These are phyloP conservation scores for Percina caprodes DNA, from an alignment of 2,113 vertebrate species.

Conservation along the genomic window DNA sequence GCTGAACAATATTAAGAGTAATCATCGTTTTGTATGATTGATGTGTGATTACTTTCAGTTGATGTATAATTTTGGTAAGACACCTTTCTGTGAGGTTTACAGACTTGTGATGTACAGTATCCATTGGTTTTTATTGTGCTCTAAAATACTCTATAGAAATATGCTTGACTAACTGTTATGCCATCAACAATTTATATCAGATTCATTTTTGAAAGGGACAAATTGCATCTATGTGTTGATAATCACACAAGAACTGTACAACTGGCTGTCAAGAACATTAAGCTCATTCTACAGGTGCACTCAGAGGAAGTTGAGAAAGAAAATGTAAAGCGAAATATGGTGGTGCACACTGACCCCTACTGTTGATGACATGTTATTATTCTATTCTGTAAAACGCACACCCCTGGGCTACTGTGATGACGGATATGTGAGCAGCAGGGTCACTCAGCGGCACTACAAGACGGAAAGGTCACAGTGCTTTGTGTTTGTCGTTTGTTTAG, in stretches of 20 bases:
- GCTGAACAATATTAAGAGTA: neutral
- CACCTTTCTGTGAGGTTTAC: neutral
- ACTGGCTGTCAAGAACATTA: neutral
- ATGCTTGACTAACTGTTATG: neutral
- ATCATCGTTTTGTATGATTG: neutral
- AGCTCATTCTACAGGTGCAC: constrained; percentile 41
- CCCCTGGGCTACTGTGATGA: neutral
- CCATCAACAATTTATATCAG: neutral
- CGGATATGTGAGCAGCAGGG: constrained; percentile 21
- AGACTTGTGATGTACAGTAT: neutral
- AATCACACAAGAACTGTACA: neutral
- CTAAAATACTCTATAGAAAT: neutral
- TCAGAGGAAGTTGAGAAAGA: neutral
- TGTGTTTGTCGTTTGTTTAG: constrained; percentile 72
- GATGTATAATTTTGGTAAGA: neutral
- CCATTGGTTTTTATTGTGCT: neutral
- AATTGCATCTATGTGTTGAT: neutral
- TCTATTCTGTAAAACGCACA: neutral
- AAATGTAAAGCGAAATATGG: neutral
- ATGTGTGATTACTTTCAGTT: neutral
- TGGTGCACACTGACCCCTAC: constrained; percentile 72
- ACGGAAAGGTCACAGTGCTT: constrained; percentile 1
- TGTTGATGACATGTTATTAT: constrained; percentile 43
- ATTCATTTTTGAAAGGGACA: neutral
- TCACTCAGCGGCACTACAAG: neutral